Conservation (phyloP, 2,113 vertebrate species). For the Naja naja region DNA sequence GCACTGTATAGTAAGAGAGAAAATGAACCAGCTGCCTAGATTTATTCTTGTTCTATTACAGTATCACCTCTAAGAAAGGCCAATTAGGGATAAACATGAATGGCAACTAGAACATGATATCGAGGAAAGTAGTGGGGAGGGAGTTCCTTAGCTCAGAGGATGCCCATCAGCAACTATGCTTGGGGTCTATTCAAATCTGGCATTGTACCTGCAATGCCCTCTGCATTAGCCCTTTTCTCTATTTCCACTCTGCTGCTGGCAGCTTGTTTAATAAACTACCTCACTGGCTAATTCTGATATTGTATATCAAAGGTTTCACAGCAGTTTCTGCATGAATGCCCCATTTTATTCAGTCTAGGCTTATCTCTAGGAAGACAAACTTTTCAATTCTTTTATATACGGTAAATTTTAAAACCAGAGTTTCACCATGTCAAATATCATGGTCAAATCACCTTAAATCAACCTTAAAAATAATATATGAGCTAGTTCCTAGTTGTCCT, state of each 20-base stretch:
- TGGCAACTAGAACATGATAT: neutral
- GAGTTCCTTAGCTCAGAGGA: neutral
- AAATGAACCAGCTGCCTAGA: neutral
- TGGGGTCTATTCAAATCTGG: neutral
- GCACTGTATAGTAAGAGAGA: neutral
- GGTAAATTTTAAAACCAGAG: neutral
- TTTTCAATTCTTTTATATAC: neutral
- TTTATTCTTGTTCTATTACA: neutral
- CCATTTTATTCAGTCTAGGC: neutral
- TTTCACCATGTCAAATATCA: neutral
- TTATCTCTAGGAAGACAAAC: neutral
- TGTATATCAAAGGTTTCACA: neutral
- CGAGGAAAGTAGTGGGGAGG: neutral
- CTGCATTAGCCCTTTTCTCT: neutral
- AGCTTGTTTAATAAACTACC: neutral
- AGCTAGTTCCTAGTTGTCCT: neutral
- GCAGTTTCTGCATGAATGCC: neutral
- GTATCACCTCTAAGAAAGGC: neutral
- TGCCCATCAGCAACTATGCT: neutral
- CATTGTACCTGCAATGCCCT: neutral
- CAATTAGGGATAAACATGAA: neutral
- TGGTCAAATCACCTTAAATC: neutral
- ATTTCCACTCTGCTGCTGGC: neutral
- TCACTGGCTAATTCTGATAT: neutral
- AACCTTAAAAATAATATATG: neutral